Conservation (phyloP, 1,140 invertebrate genomes). For the Pseudomyrmex concolor region DNA sequence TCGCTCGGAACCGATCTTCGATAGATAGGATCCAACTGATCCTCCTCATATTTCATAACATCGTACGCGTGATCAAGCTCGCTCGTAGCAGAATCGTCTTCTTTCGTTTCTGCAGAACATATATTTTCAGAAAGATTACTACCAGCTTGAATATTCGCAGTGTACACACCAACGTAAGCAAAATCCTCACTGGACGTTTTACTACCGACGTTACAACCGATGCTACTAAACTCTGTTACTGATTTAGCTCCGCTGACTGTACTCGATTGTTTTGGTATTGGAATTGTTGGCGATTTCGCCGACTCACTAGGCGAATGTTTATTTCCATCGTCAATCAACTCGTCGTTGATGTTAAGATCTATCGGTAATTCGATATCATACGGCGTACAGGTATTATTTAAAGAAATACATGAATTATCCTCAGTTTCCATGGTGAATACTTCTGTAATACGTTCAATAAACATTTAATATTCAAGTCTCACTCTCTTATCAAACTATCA, state of each 20-base stretch:
- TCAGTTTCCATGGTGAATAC: conserved; percentile 87
- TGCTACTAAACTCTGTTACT: conserved; percentile 86
- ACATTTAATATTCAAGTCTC: conserved; percentile 13
- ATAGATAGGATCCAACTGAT: conserved; percentile 56
- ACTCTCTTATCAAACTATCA: neutral
- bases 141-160: conserved; percentile 28
- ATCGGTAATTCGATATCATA: conserved; percentile 75
- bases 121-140: conserved; percentile 55
- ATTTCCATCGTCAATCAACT: conserved; percentile 76
- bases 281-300: conserved; percentile 86
- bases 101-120: conserved; percentile 25
- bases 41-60: neutral
- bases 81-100: conserved; percentile 47
- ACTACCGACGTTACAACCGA: conserved; percentile 87
- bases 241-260: conserved; percentile 77
- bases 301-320: conserved; percentile 74
- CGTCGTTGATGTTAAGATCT: conserved; percentile 78
- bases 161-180: conserved; percentile 33
- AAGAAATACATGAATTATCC: conserved; percentile 75
- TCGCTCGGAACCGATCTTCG: conserved; percentile 77
- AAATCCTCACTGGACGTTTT: conserved; percentile 83
- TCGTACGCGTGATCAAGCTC: conserved; percentile 52
- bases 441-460: conserved; percentile 73
- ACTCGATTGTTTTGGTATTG: conserved; percentile 85
- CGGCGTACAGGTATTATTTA: conserved; percentile 51